Percentiles rank a stretch among this genome's conserved stretches.
phyloP scores from a whole-genome alignment of 2,113 vertebrate species.

The Rhabdornis inornatus region DNA sequence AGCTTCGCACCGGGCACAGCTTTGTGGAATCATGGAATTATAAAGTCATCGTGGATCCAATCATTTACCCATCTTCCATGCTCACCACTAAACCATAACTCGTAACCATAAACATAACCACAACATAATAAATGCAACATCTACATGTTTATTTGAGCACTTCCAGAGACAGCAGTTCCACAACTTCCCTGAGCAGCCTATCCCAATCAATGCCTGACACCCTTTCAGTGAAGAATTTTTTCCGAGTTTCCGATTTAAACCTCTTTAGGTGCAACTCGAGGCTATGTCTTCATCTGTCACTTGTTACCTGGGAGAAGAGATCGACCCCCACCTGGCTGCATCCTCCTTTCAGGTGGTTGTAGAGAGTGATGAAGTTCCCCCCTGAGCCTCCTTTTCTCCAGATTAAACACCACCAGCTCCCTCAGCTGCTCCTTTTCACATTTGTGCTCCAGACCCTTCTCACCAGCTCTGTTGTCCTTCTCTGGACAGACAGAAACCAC shows the following conservation, averaged over 20 bases:
- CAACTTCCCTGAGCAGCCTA: neutral
- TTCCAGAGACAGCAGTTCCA: neutral
- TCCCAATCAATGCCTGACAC: neutral
- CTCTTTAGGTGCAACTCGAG: neutral
- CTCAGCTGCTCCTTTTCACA: neutral
- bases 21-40: neutral
- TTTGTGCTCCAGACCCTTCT: neutral
- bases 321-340: rapidly evolving
- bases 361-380: no score
- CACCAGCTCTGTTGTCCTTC: neutral
- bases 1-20: neutral
- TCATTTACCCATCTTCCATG: neutral
- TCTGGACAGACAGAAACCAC: neutral
- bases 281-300: neutral
- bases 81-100: neutral
- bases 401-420: neutral
- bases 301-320: neutral
- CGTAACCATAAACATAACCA: no score
- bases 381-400: neutral
- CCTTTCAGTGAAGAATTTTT: neutral
- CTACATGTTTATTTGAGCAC: neutral
- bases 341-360: neutral
- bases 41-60: no score
- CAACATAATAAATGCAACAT: no score
- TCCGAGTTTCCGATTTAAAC: neutral